phyloP scores from a whole-genome alignment of 2,113 vertebrate species.

The Lepisosteus oculatus region DNA sequence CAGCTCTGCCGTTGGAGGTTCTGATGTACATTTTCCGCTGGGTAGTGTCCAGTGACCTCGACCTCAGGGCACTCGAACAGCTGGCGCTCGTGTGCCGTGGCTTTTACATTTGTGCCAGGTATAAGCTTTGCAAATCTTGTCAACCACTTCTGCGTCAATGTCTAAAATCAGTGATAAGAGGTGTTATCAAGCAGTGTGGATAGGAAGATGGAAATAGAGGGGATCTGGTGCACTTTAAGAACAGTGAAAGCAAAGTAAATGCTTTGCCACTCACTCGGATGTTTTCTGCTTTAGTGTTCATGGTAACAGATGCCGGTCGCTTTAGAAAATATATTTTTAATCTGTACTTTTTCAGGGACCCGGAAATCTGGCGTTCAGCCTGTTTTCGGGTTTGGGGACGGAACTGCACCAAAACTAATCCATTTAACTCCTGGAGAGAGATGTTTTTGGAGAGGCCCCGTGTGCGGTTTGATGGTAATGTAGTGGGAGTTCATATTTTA shows the following conservation, averaged over 20 bases:
- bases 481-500: no score
- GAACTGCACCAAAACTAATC: conserved; percentile 81
- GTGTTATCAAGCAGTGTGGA: no score
- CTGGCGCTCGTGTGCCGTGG: conserved; percentile 91
- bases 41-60: conserved; percentile 95
- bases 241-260: no score
- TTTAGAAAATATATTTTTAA: no score
- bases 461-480: conserved; percentile 91
- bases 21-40: conserved; percentile 97
- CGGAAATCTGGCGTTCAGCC: conserved; percentile 93
- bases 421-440: conserved; percentile 90
- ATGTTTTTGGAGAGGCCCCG: conserved; percentile 94
- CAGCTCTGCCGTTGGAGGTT: conserved; percentile 89
- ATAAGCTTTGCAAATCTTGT: conserved; percentile 15
- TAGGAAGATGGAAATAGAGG: no score
- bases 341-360: conserved; percentile 69
- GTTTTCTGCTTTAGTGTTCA: no score
- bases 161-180: no score
- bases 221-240: no score
- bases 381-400: conserved; percentile 94
- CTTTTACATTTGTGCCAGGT: conserved; percentile 98
- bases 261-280: no score
- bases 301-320: no score
- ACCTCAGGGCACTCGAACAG: conserved; percentile 90
- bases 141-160: no score